phyloP scores from a whole-genome alignment of 2,113 vertebrate genomes.

The Zapornia atra region DNA sequence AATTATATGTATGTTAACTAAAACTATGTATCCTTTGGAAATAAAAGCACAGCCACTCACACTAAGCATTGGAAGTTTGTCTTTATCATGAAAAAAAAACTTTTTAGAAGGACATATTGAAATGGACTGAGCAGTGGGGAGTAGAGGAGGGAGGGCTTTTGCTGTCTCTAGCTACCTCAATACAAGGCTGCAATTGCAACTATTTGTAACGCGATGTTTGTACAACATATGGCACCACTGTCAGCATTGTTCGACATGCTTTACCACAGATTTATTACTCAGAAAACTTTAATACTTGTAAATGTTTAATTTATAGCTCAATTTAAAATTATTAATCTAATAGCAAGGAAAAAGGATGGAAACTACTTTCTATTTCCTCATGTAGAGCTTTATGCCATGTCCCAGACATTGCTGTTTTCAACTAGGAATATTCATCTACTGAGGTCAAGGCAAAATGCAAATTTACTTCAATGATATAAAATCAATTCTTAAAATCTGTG shows the following conservation, averaged over 20 bases:
- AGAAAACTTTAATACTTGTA: neutral
- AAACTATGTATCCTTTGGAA: neutral
- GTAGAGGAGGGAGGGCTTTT: neutral
- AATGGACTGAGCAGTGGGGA: neutral
- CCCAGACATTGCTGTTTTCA: neutral
- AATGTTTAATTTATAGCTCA: conserved; percentile 39
- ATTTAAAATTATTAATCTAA: conserved; percentile 24
- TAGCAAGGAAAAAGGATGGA: neutral
- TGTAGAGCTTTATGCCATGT: neutral
- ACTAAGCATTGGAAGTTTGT: neutral
- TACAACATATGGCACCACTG: neutral
- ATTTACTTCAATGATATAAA: neutral
- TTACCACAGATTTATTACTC: neutral
- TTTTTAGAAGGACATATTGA: neutral
- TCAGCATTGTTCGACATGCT: neutral
- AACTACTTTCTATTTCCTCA: neutral
- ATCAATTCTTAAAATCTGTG: conserved; percentile 5
- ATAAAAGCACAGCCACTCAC: neutral
- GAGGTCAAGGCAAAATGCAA: conserved; percentile 36
- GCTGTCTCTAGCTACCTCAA: neutral
- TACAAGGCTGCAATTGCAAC: neutral
- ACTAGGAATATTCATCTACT: neutral
- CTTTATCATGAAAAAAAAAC: neutral
- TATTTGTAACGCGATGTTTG: neutral
- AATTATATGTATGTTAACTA: neutral